Conservation (phyloP, 2,797 vertebrate species). For the Glossophaga mutica region DNA sequence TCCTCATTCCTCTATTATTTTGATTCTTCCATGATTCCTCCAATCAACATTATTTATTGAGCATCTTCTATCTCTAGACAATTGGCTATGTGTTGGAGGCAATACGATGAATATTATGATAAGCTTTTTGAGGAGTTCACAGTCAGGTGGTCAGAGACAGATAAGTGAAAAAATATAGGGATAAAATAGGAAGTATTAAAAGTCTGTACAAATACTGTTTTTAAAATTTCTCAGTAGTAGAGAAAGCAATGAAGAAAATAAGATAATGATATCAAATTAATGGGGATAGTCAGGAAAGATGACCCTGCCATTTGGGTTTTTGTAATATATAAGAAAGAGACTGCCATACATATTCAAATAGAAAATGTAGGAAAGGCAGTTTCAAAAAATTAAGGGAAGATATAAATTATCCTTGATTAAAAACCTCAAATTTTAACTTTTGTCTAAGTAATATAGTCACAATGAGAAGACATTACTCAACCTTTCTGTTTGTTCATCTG, state of each 20-base stretch:
- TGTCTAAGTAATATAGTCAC: not conserved
- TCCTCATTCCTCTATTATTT: not conserved
- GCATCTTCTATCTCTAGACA: not conserved
- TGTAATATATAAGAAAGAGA: not conserved
- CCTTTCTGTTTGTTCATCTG: not conserved
- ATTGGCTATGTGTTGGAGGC: not conserved
- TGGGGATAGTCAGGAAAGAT: not conserved
- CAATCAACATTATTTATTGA: not conserved
- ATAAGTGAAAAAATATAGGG: not conserved
- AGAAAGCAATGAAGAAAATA: not conserved
- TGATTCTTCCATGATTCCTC: too few species aligned
- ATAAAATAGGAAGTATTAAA: not conserved
- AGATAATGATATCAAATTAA: not conserved
- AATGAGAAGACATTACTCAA: not conserved
- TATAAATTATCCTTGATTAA: not conserved
- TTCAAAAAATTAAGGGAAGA: not conserved
- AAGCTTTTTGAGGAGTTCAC: not conserved
- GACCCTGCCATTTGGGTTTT: not conserved
- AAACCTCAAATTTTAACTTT: constrained; percentile 24
- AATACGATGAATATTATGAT: not conserved
- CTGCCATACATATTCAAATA: not conserved
- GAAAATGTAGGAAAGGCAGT: not conserved
- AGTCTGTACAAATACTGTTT: not conserved
- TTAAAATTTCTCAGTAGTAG: not conserved
- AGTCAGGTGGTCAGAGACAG: not conserved